Conservation (phyloP, 2,888 invertebrate species). For the Schrankia costaestrigalis region DNA sequence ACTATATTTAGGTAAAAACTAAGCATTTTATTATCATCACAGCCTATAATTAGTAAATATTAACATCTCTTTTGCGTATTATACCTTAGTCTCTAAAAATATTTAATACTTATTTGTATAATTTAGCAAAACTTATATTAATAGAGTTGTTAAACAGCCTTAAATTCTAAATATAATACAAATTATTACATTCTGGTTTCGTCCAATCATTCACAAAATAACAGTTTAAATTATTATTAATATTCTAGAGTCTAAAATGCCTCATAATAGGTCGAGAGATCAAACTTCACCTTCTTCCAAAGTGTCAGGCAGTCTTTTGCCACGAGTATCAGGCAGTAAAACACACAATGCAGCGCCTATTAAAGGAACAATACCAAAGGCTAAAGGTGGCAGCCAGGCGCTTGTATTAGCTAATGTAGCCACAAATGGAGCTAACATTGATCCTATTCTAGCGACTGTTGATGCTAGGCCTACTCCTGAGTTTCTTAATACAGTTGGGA, state of each 20-base stretch:
- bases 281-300: slow-evolving; percentile 87
- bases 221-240: not conserved
- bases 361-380: slow-evolving; percentile 86
- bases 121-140: too few species aligned
- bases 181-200: too few species aligned
- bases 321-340: slow-evolving; percentile 88
- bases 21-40: slow-evolving; percentile 48
- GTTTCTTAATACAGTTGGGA: slow-evolving; percentile 93
- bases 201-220: too few species aligned
- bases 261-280: slow-evolving; percentile 12
- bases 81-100: too few species aligned
- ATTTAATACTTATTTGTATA: too few species aligned
- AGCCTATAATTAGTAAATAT: slow-evolving; percentile 61
- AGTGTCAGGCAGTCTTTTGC: slow-evolving; percentile 88
- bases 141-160: too few species aligned
- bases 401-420: slow-evolving; percentile 82
- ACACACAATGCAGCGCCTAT: slow-evolving; percentile 84
- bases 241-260: slow-evolving; percentile 34
- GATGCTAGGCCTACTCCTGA: slow-evolving; percentile 93
- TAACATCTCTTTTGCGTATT: too few species aligned
- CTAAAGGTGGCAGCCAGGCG: slow-evolving; percentile 84
- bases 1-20: not conserved
- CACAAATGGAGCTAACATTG: slow-evolving; percentile 91
- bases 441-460: slow-evolving; percentile 91
- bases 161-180: too few species aligned